phyloP scores from a whole-genome alignment of 2,113 vertebrate species.

The Microtus oregoni region DNA sequence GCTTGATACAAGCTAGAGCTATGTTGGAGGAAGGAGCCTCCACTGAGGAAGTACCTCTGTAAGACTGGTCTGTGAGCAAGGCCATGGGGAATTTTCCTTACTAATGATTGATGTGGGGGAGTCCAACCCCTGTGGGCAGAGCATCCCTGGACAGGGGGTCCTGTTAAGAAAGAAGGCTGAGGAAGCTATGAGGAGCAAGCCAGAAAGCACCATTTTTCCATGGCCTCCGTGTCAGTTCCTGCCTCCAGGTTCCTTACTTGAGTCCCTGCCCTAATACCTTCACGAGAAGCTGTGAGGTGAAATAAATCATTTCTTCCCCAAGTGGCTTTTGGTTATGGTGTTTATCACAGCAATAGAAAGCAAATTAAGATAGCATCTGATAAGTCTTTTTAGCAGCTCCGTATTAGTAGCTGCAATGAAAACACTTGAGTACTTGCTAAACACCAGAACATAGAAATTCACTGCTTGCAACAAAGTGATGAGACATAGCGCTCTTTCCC shows the following conservation, averaged over 20 bases:
- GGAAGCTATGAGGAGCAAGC: neutral
- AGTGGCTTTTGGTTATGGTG: neutral
- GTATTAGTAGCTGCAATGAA: neutral
- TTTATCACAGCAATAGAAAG: neutral
- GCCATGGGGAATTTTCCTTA: neutral
- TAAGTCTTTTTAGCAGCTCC: conserved; percentile 43
- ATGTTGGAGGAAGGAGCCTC: neutral
- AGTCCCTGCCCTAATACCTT: neutral
- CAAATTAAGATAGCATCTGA: neutral
- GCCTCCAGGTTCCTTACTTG: neutral
- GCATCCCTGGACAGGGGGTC: neutral
- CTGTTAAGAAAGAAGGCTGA: neutral
- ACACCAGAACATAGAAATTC: neutral
- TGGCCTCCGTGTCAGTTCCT: neutral
- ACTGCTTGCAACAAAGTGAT: neutral
- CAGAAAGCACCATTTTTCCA: neutral
- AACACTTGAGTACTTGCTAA: conserved; percentile 21
- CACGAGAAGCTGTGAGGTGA: neutral
- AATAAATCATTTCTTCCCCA: neutral
- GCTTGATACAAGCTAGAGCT: neutral
- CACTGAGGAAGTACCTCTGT: neutral
- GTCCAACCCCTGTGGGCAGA: neutral
- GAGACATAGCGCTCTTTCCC: neutral
- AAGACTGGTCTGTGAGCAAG: neutral
- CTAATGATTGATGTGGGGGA: neutral